These are phyloP conservation scores for Muschampia plurimacula DNA, from an alignment of 2,888 invertebrate species.

Conservation along the genomic window DNA sequence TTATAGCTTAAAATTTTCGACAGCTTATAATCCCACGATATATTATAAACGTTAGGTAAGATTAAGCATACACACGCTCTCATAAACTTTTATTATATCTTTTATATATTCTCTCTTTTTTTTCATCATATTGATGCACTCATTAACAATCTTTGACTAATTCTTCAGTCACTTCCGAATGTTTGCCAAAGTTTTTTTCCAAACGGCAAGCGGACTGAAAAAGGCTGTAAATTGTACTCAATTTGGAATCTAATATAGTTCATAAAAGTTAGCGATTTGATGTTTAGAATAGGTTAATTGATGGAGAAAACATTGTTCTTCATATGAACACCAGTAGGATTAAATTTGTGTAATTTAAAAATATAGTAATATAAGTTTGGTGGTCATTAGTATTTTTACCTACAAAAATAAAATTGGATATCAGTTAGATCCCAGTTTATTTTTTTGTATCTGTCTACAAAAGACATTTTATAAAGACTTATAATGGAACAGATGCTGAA, in stretches of 20 bases:
- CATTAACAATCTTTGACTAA: slow-evolving; percentile 17
- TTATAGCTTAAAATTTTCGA: too few relatives aligned
- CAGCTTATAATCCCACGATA: too few relatives aligned
- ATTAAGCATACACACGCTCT: too few relatives aligned
- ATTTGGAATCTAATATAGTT: slow-evolving; percentile 28
- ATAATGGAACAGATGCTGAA: not conserved
- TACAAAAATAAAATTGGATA: not conserved
- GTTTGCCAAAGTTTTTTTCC: slow-evolving; percentile 32
- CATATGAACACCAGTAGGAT: slow-evolving; percentile 43
- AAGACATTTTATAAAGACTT: too few relatives aligned
- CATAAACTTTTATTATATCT: too few relatives aligned
- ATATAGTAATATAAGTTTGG: slow-evolving; percentile 34
- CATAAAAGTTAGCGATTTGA: slow-evolving; percentile 32
- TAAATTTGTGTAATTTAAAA: slow-evolving; percentile 16
- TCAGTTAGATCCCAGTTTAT: not conserved
- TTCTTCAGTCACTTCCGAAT: slow-evolving; percentile 38
- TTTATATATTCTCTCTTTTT: too few relatives aligned
- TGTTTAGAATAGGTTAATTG: slow-evolving; percentile 20
- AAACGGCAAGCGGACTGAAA: slow-evolving; percentile 67
- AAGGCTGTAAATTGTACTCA: slow-evolving; percentile 60
- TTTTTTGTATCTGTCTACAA: too few relatives aligned
- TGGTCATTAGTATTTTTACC: slow-evolving; percentile 12
- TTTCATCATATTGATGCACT: not conserved
- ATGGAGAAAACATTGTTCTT: slow-evolving; percentile 20
- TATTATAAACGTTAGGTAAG: too few relatives aligned